Evolutionary conservation across 2,888 invertebrate species (phyloP).

Genomic region (Anthrax anthrax): DNA sequence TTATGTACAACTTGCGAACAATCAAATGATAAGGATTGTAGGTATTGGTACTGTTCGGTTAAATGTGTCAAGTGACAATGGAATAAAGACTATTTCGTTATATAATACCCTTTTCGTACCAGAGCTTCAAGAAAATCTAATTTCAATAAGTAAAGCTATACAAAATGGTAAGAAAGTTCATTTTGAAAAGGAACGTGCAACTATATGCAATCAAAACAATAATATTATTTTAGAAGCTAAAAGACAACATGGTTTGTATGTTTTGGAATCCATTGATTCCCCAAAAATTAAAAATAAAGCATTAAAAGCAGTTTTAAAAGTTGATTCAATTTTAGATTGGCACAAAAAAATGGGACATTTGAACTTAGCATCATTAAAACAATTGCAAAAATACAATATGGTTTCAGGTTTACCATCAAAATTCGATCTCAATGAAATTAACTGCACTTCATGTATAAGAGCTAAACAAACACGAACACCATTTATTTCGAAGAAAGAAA

Average conservation of each 20-base stretch:
- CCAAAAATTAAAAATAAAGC: no score
- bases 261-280: background rate
- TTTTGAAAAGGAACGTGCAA: background rate
- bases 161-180: background rate
- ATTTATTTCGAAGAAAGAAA: constrained; percentile 4
- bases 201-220: background rate
- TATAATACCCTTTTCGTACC: background rate
- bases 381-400: constrained; percentile 2
- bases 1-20: background rate
- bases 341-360: constrained; percentile 7
- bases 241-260: no score
- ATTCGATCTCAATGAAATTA: background rate
- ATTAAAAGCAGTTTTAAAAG: no score
- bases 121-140: background rate
- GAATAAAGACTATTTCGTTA: background rate
- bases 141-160: background rate
- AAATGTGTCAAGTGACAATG: background rate
- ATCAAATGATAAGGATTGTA: background rate
- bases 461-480: constrained; percentile 3
- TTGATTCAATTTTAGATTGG: background rate
- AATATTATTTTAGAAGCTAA: no score
- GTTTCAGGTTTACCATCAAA: constrained; percentile 2
- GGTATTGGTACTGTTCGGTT: background rate
- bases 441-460: constrained; percentile 1
- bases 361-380: constrained; percentile 2